Evolutionary conservation across 1,140 invertebrate genomes (phyloP).

Genomic region (Zaprionus davidi): DNA sequence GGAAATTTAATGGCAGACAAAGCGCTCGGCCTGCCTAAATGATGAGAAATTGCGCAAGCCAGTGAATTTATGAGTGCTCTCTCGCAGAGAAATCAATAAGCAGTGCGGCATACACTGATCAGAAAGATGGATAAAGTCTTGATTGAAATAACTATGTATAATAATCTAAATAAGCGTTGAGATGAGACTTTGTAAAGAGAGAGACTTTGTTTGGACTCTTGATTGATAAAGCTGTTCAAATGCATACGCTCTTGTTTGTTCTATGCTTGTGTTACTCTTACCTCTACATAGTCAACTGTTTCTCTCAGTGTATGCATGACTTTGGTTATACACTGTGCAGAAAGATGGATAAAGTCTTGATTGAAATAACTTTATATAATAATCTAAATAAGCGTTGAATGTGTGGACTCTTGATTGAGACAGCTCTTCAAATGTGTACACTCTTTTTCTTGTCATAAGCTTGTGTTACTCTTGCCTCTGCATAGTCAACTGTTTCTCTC

Average conservation of each 20-base stretch:
- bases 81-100: constrained; percentile 46
- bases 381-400: too few relatives aligned
- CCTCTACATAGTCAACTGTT: not conserved
- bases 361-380: not conserved
- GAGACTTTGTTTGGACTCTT: too few relatives aligned
- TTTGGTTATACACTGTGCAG: constrained; percentile 27
- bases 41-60: constrained; percentile 64
- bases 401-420: too few relatives aligned
- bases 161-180: too few relatives aligned
- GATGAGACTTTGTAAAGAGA: too few relatives aligned
- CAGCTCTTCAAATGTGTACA: too few relatives aligned
- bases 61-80: constrained; percentile 38
- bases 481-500: constrained; percentile 7
- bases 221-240: too few relatives aligned
- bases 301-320: constrained; percentile 11
- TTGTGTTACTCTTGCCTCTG: not conserved
- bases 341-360: not conserved
- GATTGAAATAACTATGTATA: not conserved
- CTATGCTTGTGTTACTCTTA: not conserved
- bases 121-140: not conserved
- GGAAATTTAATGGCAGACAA: constrained; percentile 76
- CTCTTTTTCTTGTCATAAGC: too few relatives aligned
- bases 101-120: constrained; percentile 28
- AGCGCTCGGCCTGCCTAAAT: constrained; percentile 46
- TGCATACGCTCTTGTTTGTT: too few relatives aligned